Evolutionary conservation across 1,140 invertebrate genomes (phyloP).

Genomic region (Chironomus tepperi): DNA sequence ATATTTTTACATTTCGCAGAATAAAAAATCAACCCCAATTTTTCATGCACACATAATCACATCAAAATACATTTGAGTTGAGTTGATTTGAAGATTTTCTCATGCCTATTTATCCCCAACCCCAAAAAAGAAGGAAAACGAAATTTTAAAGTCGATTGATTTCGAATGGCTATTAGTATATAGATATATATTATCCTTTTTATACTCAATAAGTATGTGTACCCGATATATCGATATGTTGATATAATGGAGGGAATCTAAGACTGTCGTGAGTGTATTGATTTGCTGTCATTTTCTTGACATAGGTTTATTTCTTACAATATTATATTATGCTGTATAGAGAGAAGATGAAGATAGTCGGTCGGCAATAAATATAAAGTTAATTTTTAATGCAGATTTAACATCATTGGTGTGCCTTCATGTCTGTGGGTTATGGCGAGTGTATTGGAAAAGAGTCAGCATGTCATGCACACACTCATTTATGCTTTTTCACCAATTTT

Average conservation of each 20-base stretch:
- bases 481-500: not conserved
- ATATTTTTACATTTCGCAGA: no score
- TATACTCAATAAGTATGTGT: no score
- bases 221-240: no score
- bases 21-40: no score
- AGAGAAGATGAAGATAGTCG: not conserved
- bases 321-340: not conserved
- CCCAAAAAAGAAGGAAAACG: not conserved
- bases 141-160: not conserved
- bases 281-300: constrained; percentile 20
- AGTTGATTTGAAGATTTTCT: no score
- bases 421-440: not conserved
- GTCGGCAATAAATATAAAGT: constrained; percentile 15
- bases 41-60: no score
- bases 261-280: not conserved
- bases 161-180: constrained; percentile 2
- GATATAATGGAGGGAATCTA: not conserved
- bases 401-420: not conserved
- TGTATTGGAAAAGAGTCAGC: not conserved
- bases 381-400: constrained; percentile 24
- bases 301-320: not conserved
- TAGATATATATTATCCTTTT: not conserved
- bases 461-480: not conserved
- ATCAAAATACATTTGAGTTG: no score
- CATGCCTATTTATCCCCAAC: not conserved